Percentiles rank a stretch among this genome's conserved stretches.
These are phyloP conservation scores for Philaethria dido DNA, from an alignment of 2,888 invertebrate species.

Conservation along the genomic window DNA sequence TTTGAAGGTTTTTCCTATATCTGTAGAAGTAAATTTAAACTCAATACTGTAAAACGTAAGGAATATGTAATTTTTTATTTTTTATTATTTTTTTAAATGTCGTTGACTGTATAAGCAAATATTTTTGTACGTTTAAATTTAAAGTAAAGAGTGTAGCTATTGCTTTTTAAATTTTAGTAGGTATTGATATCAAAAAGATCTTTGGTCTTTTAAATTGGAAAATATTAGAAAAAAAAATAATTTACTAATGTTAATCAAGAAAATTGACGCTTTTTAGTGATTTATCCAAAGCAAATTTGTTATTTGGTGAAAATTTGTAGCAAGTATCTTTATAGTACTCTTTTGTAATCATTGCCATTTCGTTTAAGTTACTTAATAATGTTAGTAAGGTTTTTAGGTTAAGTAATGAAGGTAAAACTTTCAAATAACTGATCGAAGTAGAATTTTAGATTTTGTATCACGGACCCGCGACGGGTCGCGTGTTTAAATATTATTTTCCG, in stretches of 20 bases:
- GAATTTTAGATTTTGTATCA: slow-evolving; percentile 30
- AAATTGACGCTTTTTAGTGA: neutral
- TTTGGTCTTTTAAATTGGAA: neutral
- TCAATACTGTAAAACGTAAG: slow-evolving; percentile 15
- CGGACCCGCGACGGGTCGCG: slow-evolving; percentile 18
- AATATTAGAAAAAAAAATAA: neutral
- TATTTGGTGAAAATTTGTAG: slow-evolving; percentile 27
- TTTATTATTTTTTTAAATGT: slow-evolving; percentile 10
- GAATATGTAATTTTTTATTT: slow-evolving; percentile 25
- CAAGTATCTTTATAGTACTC: slow-evolving; percentile 12
- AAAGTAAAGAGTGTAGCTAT: neutral
- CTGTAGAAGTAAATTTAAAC: slow-evolving; percentile 19
- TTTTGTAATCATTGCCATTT: slow-evolving; percentile 68
- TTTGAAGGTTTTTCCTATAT: slow-evolving; percentile 17
- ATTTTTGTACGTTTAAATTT: slow-evolving; percentile 10
- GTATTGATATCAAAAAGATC: neutral
- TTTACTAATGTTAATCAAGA: neutral
- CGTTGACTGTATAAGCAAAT: slow-evolving; percentile 15
- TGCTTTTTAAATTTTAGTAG: neutral
- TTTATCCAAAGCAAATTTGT: slow-evolving; percentile 9
- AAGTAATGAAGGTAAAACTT: slow-evolving; percentile 62
- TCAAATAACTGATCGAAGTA: slow-evolving; percentile 46
- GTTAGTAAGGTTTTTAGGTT: slow-evolving; percentile 45
- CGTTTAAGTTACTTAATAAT: slow-evolving; percentile 61
- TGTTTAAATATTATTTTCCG: slow-evolving; percentile 33